phyloP scores from a whole-genome alignment of 2,797 vertebrate species.

The Xenopus petersii region DNA sequence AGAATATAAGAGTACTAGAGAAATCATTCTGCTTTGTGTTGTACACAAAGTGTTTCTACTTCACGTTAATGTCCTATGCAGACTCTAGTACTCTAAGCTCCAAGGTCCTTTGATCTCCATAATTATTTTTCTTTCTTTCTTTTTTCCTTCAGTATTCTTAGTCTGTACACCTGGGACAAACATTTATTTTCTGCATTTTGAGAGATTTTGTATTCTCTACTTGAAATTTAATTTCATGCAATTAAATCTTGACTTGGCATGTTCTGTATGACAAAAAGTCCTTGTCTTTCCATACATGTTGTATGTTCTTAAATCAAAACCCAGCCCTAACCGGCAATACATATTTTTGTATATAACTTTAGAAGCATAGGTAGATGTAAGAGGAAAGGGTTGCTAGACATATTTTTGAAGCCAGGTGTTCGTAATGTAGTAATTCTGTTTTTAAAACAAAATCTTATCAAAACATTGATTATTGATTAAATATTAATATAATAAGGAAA shows the following conservation, averaged over 20 bases:
- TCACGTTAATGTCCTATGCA: background rate
- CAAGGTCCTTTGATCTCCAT: constrained; percentile 31
- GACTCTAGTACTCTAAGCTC: constrained; percentile 24
- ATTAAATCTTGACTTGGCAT: background rate
- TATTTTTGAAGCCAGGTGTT: too few species aligned
- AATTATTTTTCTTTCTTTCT: constrained; percentile 15
- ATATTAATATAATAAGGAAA: too few species aligned
- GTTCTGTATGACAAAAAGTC: background rate
- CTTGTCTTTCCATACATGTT: too few species aligned
- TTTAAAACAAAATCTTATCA: too few species aligned
- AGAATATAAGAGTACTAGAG: constrained; percentile 9
- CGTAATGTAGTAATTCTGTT: too few species aligned
- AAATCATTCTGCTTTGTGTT: constrained; percentile 7
- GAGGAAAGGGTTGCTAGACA: too few species aligned
- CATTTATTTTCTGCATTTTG: constrained; percentile 3
- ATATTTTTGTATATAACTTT: too few species aligned
- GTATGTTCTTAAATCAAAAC: too few species aligned
- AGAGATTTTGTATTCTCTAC: background rate
- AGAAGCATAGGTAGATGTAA: too few species aligned
- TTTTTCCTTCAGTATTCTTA: background rate
- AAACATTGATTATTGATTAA: too few species aligned
- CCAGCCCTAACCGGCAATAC: too few species aligned
- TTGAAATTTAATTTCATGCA: background rate
- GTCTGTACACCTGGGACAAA: constrained; percentile 36
- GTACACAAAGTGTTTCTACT: background rate